Evolutionary conservation across 2,113 vertebrate genomes (phyloP).

Genomic region (Corvus moneduloides): DNA sequence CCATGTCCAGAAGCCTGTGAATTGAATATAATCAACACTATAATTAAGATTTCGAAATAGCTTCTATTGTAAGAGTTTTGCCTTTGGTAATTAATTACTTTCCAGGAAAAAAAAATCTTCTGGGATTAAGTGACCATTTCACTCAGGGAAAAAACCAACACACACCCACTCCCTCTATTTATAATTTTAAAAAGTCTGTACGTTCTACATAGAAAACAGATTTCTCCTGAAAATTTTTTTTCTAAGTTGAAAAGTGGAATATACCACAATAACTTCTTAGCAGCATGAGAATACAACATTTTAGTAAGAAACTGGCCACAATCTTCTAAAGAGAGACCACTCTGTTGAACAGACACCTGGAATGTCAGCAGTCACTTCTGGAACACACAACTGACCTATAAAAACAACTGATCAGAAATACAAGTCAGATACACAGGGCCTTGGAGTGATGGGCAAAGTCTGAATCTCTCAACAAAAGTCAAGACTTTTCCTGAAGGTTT

Average conservation of each 20-base stretch:
- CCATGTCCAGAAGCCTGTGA: constrained; percentile 14
- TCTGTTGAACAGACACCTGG: not conserved
- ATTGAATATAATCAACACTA: not conserved
- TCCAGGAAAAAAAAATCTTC: not conserved
- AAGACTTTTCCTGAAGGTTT: not conserved
- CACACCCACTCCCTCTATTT: accelerated
- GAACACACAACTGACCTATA: not conserved
- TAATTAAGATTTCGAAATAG: constrained; percentile 20
- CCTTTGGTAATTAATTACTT: not conserved
- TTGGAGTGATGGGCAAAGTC: not conserved
- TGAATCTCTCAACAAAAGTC: not conserved
- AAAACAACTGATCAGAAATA: not conserved
- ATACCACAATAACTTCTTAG: not conserved
- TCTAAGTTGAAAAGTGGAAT: not conserved
- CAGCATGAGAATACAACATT: not conserved
- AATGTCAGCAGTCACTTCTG: not conserved
- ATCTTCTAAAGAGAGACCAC: not conserved
- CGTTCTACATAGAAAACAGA: not conserved
- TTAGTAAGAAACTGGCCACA: not conserved
- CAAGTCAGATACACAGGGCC: not conserved
- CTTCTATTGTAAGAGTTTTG: not conserved
- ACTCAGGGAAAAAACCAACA: not conserved
- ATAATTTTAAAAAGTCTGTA: not conserved
- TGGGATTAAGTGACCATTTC: not conserved
- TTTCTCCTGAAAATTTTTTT: not conserved